Base-by-base conservation (phyloP, 2,113 vertebrate species). In the Nothobranchius furzeri region DNA sequence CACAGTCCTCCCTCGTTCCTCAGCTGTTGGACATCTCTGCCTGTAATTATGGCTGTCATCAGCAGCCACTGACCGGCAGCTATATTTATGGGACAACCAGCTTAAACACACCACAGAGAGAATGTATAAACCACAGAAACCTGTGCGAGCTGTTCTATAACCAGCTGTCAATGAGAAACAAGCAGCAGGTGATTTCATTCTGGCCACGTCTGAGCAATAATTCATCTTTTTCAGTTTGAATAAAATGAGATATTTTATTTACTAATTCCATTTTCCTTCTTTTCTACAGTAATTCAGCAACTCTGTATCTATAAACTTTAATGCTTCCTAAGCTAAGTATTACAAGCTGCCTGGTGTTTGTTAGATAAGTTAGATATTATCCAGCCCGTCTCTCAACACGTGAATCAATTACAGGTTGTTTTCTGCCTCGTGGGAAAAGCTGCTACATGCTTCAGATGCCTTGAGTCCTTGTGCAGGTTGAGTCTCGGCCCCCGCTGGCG, bases 1-100 rank as follows among this genome's bases (percentile, higher is more conserved):
- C 49, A 71, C 59, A 57, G 68, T 76, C 52, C 60, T 70, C 64
- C 65, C 64, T 30, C 14, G 59, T 69, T 71, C 78, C 84, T 91
- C 88, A 91, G 92, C 90, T 90, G 89, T 87, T 82, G 70, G 75
- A 64, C 57, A 65, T 65, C 85, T 84, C 75, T 82, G 82, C 75
- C 81, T 92, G 87, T 93, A 92, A 93, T 94, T 93, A 90, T 66
- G 65, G 49, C 88, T 87, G 88, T 91, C 90, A 92, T 91, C 89
- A 86, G 73, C 82, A 88, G 82, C 89, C 85, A 82, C 84, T 66
- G 75, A 85, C 79, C 64, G 85, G 81, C 68, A n/a, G 87, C 89
- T 93, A 91, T 90, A 91, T 91, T 89, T 93, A 92, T 83, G 64
- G 63, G 55, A 75, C 74, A 75, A 51, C 57, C 58, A 74, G 75